Percentiles rank a stretch among this genome's conserved stretches.
Conservation (phyloP, 2,888 invertebrate species). For the Scaptomyza cyrtandrae region DNA sequence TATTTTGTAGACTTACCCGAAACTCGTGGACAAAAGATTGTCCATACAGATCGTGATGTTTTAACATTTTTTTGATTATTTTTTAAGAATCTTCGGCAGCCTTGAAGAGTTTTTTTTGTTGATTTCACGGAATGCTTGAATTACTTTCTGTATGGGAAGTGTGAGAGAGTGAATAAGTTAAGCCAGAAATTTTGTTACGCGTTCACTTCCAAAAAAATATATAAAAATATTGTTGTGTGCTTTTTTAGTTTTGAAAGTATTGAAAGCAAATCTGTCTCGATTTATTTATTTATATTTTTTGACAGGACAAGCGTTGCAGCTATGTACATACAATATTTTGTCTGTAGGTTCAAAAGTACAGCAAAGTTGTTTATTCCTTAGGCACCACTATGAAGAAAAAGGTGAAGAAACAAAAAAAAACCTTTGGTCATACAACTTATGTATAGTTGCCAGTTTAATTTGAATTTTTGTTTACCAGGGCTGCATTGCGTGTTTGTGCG, state of each 20-base stretch:
- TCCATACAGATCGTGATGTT: constrained; percentile 40
- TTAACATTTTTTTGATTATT: constrained; percentile 28
- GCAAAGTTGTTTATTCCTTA: not conserved
- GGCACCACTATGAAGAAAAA: not conserved
- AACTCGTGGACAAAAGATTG: constrained; percentile 46
- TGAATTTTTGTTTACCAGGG: not conserved
- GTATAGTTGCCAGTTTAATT: not conserved
- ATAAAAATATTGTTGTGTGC: not conserved
- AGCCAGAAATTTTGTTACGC: not conserved
- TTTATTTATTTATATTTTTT: not conserved
- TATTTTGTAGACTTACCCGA: constrained; percentile 34
- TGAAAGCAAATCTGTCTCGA: not conserved
- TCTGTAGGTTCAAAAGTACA: not conserved
- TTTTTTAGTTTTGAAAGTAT: not conserved
- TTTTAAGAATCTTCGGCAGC: not conserved
- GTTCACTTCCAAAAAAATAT: not conserved
- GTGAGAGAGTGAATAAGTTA: not conserved
- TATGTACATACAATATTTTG: not conserved
- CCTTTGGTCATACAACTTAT: not conserved
- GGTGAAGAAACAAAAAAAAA: no score
- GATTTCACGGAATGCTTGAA: not conserved
- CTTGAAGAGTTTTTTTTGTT: not conserved
- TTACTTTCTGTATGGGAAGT: not conserved
- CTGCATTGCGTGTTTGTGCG: not conserved
- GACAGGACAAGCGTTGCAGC: not conserved